Evolutionary conservation across 2,113 vertebrate species (phyloP).

Genomic region (Oryzias curvinotus): DNA sequence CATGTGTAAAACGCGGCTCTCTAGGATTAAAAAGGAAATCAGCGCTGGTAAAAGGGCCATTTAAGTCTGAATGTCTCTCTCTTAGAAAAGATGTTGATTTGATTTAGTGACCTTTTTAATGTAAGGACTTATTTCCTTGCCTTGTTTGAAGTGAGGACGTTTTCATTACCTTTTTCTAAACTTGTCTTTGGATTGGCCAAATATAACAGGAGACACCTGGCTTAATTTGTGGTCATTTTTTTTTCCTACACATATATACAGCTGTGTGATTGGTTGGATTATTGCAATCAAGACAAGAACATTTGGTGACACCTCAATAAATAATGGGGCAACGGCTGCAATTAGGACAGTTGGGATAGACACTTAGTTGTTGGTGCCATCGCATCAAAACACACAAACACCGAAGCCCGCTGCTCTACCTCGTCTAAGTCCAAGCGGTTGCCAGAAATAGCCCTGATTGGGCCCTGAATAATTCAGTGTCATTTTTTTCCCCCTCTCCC

Average conservation of each 20-base stretch:
- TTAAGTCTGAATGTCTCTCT: conserved; percentile 14
- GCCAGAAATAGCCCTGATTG: conserved; percentile 74
- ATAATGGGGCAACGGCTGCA: conserved; percentile 48
- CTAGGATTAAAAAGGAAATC: conserved; percentile 27
- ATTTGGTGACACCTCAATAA: conserved; percentile 54
- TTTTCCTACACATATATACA: conserved; percentile 37
- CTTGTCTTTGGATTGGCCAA: neutral
- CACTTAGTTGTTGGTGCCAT: conserved; percentile 42
- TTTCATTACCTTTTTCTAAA: neutral
- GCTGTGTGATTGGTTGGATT: conserved; percentile 27
- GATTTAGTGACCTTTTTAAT: conserved; percentile 29
- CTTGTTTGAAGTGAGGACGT: neutral
- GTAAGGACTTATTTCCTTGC: neutral
- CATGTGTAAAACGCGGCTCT: conserved; percentile 7
- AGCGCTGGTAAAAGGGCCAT: conserved; percentile 49
- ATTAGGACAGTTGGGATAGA: conserved; percentile 59
- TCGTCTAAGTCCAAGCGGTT: conserved; percentile 45
- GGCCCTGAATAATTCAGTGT: conserved; percentile 76
- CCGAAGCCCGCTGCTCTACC: conserved; percentile 35
- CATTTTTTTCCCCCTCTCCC: conserved; percentile 50
- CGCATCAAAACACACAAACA: conserved; percentile 69
- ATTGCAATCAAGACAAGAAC: conserved; percentile 42
- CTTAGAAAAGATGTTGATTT: conserved; percentile 27
- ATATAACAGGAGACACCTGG: too few relatives aligned
- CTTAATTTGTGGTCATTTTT: neutral